These are phyloP conservation scores for Colaptes auratus DNA, from an alignment of 2,113 vertebrate species.

Conservation along the genomic window DNA sequence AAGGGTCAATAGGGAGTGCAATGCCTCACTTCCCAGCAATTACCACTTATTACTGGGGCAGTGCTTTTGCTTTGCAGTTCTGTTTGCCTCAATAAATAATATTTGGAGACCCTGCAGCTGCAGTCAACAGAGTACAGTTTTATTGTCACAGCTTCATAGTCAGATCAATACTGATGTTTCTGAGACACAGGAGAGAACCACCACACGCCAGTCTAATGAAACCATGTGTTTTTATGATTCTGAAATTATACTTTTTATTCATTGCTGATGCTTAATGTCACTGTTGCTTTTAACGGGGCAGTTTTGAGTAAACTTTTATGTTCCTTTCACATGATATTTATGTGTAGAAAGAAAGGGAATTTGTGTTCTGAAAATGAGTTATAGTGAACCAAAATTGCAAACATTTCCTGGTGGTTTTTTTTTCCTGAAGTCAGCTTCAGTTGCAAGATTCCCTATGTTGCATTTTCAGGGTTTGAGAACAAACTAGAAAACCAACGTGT, in stretches of 20 bases:
- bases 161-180: conserved; percentile 83
- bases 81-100: conserved; percentile 91
- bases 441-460: not conserved
- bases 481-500: conserved; percentile 5
- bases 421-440: not conserved
- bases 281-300: conserved; percentile 11
- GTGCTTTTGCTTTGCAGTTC: conserved; percentile 80
- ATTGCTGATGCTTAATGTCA: conserved; percentile 51
- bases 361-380: conserved; percentile 35
- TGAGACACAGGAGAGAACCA: conserved; percentile 49
- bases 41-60: conserved; percentile 93
- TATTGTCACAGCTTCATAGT: conserved; percentile 83
- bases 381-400: conserved; percentile 45
- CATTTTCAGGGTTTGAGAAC: not conserved
- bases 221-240: conserved; percentile 66
- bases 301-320: conserved; percentile 30
- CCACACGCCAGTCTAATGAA: conserved; percentile 65
- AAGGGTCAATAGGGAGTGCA: conserved; percentile 85
- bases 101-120: conserved; percentile 87
- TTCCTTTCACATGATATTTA: conserved; percentile 17
- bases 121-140: conserved; percentile 90
- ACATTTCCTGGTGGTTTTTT: conserved; percentile 39
- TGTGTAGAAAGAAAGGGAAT: conserved; percentile 8
- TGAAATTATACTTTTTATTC: conserved; percentile 64
- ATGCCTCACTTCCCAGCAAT: conserved; percentile 92